phyloP scores from a whole-genome alignment of 1,140 invertebrate genomes.

The Paralvinella palmiformis region DNA sequence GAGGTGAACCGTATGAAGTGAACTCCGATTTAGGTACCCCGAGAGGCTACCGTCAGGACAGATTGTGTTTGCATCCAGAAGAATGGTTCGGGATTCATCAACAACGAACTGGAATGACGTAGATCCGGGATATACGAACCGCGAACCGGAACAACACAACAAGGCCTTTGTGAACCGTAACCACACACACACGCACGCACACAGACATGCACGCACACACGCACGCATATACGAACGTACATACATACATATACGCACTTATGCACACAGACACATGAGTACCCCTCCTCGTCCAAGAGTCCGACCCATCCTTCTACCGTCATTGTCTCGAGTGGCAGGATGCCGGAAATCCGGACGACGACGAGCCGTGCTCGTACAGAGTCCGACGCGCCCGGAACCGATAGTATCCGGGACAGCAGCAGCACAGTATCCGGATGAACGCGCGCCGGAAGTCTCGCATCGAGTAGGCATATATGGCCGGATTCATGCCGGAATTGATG shows the following conservation, averaged over 20 bases:
- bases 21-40: too few species aligned
- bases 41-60: too few species aligned
- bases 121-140: too few species aligned
- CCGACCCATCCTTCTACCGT: not conserved
- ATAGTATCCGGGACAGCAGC: slow-evolving; percentile 9
- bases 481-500: slow-evolving; percentile 75
- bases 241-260: not conserved
- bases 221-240: not conserved
- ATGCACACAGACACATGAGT: not conserved
- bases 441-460: slow-evolving; percentile 85
- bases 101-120: too few species aligned
- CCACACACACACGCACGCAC: not conserved
- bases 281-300: not conserved
- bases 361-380: not conserved
- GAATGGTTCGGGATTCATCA: too few species aligned
- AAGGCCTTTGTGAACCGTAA: not conserved
- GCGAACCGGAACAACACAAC: not conserved
- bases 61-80: too few species aligned
- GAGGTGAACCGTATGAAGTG: too few species aligned
- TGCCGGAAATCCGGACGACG: not conserved
- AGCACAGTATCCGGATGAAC: slow-evolving; percentile 38
- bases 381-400: not conserved
- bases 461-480: slow-evolving; percentile 95
- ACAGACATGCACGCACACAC: not conserved
- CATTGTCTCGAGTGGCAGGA: not conserved